These are phyloP conservation scores for Phenacoccus solenopsis DNA, from an alignment of 1,140 invertebrate species.

Conservation along the genomic window DNA sequence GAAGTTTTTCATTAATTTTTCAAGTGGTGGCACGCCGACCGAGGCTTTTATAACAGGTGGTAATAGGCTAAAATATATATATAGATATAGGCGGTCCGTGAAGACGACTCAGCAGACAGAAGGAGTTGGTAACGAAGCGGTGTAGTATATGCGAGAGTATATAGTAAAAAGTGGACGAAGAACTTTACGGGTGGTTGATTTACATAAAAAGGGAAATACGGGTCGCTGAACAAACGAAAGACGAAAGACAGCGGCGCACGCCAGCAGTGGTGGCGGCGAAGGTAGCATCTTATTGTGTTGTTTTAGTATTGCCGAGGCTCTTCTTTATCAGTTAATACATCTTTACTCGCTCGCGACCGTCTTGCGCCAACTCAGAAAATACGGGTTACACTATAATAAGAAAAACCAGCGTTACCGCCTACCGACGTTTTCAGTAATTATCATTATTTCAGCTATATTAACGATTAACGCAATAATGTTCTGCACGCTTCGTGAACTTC, in stretches of 20 bases:
- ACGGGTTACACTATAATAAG: constrained; percentile 15
- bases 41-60: neutral
- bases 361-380: constrained; percentile 12
- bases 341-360: constrained; percentile 15
- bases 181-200: constrained; percentile 13
- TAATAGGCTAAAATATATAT: neutral
- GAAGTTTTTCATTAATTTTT: neutral
- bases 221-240: constrained; percentile 14
- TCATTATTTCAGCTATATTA: constrained; percentile 18
- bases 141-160: neutral
- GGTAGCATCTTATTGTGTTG: constrained; percentile 15
- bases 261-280: neutral
- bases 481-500: constrained; percentile 13
- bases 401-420: constrained; percentile 15
- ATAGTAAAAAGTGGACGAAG: constrained; percentile 14
- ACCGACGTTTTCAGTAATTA: constrained; percentile 16
- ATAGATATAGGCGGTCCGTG: too few relatives aligned
- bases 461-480: constrained; percentile 18
- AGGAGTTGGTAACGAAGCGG: too few relatives aligned
- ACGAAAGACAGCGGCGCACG: constrained; percentile 13
- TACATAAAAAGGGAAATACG: constrained; percentile 18
- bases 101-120: too few relatives aligned
- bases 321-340: constrained; percentile 16
- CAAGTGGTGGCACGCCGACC: neutral
- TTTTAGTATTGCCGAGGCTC: constrained; percentile 9